Conservation (phyloP, 2,888 invertebrate species). For the Petrolisthes manimaculis region DNA sequence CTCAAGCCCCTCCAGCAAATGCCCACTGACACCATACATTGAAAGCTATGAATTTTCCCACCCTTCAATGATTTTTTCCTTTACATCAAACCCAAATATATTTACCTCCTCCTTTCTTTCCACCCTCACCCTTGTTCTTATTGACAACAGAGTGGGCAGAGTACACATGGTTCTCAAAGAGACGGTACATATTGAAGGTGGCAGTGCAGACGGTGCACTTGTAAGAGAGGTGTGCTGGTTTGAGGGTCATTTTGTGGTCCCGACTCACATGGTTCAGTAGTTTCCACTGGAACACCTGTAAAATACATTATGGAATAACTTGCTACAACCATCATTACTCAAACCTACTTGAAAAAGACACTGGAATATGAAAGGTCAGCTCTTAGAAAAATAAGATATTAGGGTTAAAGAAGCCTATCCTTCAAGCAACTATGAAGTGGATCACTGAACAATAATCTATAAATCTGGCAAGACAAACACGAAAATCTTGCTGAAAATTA, state of each 20-base stretch:
- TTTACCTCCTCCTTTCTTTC: conserved; percentile 42
- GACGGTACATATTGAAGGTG: conserved; percentile 94
- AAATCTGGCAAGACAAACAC: no score
- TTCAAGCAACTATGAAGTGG: no score
- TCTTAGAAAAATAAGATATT: no score
- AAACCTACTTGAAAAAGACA: no score
- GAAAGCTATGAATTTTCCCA: no score
- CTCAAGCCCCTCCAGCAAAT: neutral
- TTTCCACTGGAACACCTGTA: conserved; percentile 92
- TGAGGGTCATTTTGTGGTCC: conserved; percentile 90
- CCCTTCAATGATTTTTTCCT: neutral
- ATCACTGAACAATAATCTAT: no score
- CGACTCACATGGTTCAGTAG: conserved; percentile 90
- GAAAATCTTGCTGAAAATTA: no score
- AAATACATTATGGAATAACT: neutral
- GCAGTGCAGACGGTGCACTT: conserved; percentile 96
- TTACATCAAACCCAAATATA: neutral
- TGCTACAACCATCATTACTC: no score
- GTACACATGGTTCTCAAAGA: conserved; percentile 94
- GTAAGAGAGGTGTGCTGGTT: conserved; percentile 93
- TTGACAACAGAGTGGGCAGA: conserved; percentile 92
- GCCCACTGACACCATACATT: neutral
- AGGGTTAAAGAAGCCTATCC: no score
- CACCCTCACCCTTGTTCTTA: conserved; percentile 72
- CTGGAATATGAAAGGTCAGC: no score